phyloP scores from a whole-genome alignment of 2,888 invertebrate genomes.

The Aphidius colemani region DNA sequence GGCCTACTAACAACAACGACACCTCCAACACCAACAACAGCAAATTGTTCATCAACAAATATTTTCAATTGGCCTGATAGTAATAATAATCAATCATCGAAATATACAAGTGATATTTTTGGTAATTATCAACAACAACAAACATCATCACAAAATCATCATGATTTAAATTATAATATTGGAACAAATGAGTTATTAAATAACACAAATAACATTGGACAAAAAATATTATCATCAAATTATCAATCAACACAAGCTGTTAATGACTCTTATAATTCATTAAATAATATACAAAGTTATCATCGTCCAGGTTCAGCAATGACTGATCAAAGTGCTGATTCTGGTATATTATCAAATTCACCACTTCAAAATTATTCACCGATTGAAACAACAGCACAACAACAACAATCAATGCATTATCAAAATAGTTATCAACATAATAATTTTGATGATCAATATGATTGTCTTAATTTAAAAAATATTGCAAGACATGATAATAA shows the following conservation, averaged over 20 bases:
- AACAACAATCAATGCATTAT: constrained; percentile 47
- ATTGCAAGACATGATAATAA: constrained; percentile 42
- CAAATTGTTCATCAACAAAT: constrained; percentile 39
- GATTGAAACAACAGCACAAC: constrained; percentile 44
- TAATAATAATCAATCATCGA: constrained; percentile 26
- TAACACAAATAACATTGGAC: constrained; percentile 42
- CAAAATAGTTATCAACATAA: constrained; percentile 44
- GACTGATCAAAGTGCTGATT: constrained; percentile 53
- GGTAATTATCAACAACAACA: constrained; percentile 50
- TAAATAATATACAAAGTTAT: constrained; percentile 42
- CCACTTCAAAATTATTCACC: constrained; percentile 55
- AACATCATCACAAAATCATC: constrained; percentile 37
- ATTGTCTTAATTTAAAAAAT: constrained; percentile 30
- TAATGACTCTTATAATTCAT: constrained; percentile 48
- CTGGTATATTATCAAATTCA: constrained; percentile 53
- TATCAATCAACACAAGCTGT: constrained; percentile 29
- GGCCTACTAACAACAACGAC: constrained; percentile 42
- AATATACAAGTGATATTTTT: constrained; percentile 47
- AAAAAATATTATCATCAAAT: constrained; percentile 34
- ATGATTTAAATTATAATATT: constrained; percentile 52
- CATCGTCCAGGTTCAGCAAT: constrained; percentile 49
- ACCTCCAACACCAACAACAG: constrained; percentile 37
- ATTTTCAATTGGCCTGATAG: constrained; percentile 31
- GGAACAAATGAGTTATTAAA: constrained; percentile 40
- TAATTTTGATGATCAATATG: constrained; percentile 49